phyloP scores from a whole-genome alignment of 2,113 vertebrate genomes.

The Oreochromis spilurus region DNA sequence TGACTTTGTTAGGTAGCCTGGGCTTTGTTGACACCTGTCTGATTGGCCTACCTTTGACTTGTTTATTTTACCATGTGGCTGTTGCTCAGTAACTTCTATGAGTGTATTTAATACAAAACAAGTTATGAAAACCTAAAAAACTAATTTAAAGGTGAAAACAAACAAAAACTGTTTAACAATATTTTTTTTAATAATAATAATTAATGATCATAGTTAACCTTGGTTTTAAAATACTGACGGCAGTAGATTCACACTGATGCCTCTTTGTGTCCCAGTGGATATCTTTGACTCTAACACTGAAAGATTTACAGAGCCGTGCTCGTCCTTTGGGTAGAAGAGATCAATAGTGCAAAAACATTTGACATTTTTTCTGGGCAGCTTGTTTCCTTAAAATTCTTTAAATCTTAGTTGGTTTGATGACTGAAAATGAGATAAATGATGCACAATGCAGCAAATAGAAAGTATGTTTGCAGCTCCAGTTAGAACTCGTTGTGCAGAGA shows the following conservation, averaged over 20 bases:
- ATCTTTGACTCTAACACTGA: neutral
- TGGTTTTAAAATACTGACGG: neutral
- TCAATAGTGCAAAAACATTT: neutral
- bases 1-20: neutral
- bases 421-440: neutral
- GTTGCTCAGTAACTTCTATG: neutral
- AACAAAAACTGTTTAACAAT: neutral
- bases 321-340: neutral
- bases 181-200: neutral
- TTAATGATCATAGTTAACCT: neutral
- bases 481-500: neutral
- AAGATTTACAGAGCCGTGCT: neutral
- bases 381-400: neutral
- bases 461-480: neutral
- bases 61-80: neutral
- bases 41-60: neutral
- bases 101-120: neutral
- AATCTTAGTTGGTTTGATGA: neutral
- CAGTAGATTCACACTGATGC: neutral
- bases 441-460: neutral
- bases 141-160: neutral
- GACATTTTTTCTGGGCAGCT: neutral
- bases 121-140: neutral
- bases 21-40: neutral
- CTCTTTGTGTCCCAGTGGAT: neutral